Evolutionary conservation across 1,140 invertebrate species (phyloP).

Genomic region (Platyscapa corneri): DNA sequence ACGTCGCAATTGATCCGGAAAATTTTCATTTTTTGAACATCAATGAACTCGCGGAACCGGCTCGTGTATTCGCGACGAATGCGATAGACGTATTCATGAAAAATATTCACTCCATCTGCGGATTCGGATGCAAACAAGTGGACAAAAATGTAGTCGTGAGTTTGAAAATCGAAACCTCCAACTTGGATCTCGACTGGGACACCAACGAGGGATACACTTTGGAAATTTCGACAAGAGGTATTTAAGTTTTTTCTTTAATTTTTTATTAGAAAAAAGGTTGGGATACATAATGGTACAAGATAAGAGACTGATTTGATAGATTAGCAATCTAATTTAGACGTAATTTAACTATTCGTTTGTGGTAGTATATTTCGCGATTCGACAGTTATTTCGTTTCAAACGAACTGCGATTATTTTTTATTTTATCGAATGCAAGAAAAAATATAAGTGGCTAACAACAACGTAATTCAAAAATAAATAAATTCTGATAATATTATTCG

Average conservation of each 20-base stretch:
- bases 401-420: too few relatives aligned
- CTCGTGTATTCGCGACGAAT: slow-evolving; percentile 72
- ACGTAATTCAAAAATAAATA: too few relatives aligned
- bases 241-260: not conserved
- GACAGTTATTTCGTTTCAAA: too few relatives aligned
- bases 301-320: too few relatives aligned
- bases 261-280: too few relatives aligned
- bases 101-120: slow-evolving; percentile 77
- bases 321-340: too few relatives aligned
- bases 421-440: not conserved
- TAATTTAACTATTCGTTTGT: too few relatives aligned
- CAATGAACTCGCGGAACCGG: slow-evolving; percentile 36
- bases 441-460: too few relatives aligned
- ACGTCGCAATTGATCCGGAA: slow-evolving; percentile 54
- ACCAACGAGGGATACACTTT: slow-evolving; percentile 81
- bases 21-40: slow-evolving; percentile 68
- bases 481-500: too few relatives aligned
- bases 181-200: slow-evolving; percentile 75
- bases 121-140: slow-evolving; percentile 73
- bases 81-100: slow-evolving; percentile 74
- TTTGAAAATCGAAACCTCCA: slow-evolving; percentile 72
- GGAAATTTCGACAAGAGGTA: slow-evolving; percentile 76
- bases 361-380: too few relatives aligned
- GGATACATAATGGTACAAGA: too few relatives aligned
- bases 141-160: slow-evolving; percentile 75